Evolutionary conservation across 1,140 invertebrate genomes (phyloP).

Genomic region (Drosophila setifemur): DNA sequence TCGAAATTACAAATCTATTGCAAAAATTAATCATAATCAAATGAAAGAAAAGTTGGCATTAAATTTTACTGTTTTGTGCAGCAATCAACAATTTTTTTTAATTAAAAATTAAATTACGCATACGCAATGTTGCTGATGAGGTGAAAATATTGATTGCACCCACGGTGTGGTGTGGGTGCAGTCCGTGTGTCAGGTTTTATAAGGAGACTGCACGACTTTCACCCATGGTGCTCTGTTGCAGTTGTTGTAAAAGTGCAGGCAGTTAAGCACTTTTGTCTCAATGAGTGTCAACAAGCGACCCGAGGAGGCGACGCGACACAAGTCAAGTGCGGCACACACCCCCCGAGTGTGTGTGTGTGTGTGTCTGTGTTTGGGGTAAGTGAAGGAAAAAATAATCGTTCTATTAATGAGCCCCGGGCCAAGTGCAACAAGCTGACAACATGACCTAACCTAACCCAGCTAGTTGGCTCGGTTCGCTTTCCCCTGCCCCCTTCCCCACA

Average conservation of each 20-base stretch:
- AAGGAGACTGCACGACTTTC: no score
- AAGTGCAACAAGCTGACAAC: constrained; percentile 80
- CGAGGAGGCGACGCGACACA: constrained; percentile 45
- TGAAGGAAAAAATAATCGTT: constrained; percentile 68
- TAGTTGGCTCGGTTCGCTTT: constrained; percentile 30
- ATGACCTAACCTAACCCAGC: constrained; percentile 64
- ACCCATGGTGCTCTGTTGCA: no score
- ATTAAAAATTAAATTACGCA: no score
- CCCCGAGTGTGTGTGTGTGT: not conserved
- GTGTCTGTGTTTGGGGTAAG: constrained; percentile 22
- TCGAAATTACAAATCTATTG: no score
- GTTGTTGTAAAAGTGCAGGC: constrained; percentile 62
- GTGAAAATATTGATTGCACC: no score
- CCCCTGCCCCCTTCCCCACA: not conserved
- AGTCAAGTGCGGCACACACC: constrained; percentile 43
- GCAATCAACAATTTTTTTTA: no score
- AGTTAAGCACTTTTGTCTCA: constrained; percentile 81
- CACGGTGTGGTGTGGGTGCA: no score
- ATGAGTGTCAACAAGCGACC: constrained; percentile 75
- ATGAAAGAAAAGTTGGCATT: no score
- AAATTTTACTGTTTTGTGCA: no score
- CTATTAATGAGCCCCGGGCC: constrained; percentile 78
- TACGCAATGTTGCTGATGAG: no score
- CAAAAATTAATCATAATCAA: no score
- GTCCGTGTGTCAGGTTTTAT: no score